phyloP scores from a whole-genome alignment of 2,113 vertebrate genomes.

The Corvus moneduloides region DNA sequence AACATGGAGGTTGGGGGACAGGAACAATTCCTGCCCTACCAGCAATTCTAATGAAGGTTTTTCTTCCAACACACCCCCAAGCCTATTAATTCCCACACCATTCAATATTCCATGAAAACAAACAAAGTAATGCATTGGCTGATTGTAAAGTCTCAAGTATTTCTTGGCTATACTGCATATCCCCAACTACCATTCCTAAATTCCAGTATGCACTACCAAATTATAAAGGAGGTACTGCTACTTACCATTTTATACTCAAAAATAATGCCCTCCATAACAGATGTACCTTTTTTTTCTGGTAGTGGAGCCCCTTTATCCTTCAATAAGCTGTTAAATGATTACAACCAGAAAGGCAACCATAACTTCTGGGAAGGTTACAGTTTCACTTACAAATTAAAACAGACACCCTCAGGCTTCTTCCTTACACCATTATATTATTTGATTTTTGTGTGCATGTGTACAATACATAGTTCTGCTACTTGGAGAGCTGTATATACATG shows the following conservation, averaged over 20 bases:
- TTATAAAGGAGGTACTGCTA: background rate
- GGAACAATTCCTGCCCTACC: background rate
- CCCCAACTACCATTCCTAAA: background rate
- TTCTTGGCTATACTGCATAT: background rate
- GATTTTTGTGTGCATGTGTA: background rate
- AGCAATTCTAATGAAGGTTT: background rate
- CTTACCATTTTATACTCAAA: background rate
- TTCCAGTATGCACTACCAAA: background rate
- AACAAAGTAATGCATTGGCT: background rate
- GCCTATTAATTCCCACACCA: accelerated
- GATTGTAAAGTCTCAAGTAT: background rate
- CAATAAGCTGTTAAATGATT: background rate
- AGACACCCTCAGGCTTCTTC: background rate
- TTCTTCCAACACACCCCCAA: background rate
- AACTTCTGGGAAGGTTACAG: background rate
- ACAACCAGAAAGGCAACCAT: background rate
- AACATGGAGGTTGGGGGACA: background rate
- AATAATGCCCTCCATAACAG: background rate
- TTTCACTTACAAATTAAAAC: background rate
- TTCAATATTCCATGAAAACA: background rate
- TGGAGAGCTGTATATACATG: background rate
- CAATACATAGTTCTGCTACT: background rate
- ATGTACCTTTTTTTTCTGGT: background rate
- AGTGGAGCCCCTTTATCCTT: background rate
- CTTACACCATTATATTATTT: background rate